Percentiles rank a stretch among this genome's conserved stretches.
phyloP scores from a whole-genome alignment of 2,888 invertebrate species.

The Adelphocoris suturalis region DNA sequence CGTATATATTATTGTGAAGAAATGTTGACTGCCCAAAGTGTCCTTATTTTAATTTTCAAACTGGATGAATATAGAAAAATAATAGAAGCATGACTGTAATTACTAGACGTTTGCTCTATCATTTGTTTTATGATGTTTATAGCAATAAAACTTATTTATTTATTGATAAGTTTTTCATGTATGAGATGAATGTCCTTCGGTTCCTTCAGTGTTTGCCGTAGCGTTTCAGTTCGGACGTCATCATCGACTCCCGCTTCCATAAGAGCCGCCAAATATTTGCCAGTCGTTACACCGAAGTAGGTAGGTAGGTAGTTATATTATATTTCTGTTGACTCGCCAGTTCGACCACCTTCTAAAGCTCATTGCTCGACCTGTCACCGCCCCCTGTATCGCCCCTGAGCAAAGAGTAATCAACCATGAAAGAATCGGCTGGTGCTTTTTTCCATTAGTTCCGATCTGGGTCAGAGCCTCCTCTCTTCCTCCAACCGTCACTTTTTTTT shows the following conservation, averaged over 20 bases:
- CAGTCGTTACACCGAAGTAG: background rate
- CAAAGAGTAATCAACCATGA: conserved; percentile 50
- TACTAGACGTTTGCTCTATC: too few relatives aligned
- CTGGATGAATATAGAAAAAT: too few relatives aligned
- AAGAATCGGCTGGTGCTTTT: conserved; percentile 35
- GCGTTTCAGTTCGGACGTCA: background rate
- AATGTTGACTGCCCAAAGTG: too few relatives aligned
- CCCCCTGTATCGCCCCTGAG: background rate
- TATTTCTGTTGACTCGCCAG: background rate
- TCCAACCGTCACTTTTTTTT: background rate
- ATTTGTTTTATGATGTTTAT: too few relatives aligned
- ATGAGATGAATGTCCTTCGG: too few relatives aligned
- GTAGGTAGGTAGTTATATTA: background rate
- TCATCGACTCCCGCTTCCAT: background rate
- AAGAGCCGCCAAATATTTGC: background rate
- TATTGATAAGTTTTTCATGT: too few relatives aligned
- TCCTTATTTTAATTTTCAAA: too few relatives aligned
- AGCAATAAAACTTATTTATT: too few relatives aligned
- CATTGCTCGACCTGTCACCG: conserved; percentile 11
- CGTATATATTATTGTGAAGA: too few relatives aligned
- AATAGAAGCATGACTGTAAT: too few relatives aligned
- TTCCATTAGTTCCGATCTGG: conserved; percentile 54
- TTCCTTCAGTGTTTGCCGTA: too few relatives aligned
- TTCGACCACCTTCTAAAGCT: background rate
- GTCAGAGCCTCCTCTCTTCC: background rate